Percentiles rank a stretch among this genome's conserved stretches.
Conservation (phyloP, 2,888 invertebrate genomes). For the Lasiommata megera region DNA sequence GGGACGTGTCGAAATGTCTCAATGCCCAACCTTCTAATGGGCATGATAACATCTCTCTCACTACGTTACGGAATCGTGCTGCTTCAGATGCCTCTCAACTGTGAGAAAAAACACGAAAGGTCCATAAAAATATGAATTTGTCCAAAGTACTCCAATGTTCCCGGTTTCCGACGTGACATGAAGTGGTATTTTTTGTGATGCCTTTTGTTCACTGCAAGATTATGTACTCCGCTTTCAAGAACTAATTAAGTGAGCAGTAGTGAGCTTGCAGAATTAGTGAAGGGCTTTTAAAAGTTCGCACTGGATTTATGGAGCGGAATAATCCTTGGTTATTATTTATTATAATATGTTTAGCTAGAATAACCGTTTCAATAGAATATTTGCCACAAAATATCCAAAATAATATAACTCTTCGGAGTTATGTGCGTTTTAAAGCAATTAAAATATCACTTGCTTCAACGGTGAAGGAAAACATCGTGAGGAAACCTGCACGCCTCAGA, state of each 20-base stretch:
- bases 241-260: constrained; percentile 72
- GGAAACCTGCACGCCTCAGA: no score
- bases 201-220: constrained; percentile 63
- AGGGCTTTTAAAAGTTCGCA: constrained; percentile 15
- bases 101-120: constrained; percentile 79
- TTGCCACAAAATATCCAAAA: no score
- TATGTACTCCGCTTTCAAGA: constrained; percentile 65
- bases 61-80: constrained; percentile 77
- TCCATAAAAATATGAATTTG: constrained; percentile 72
- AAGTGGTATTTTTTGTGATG: constrained; percentile 65
- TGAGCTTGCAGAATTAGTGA: constrained; percentile 63
- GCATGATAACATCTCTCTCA: constrained; percentile 69
- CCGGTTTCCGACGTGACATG: constrained; percentile 71
- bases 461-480: no score
- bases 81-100: constrained; percentile 70
- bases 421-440: no score
- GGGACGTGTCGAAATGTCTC: constrained; percentile 74
- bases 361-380: no score
- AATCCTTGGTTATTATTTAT: no score
- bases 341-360: no score
- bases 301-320: not conserved
- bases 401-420: no score
- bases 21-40: constrained; percentile 71
- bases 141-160: constrained; percentile 51
- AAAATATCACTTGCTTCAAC: no score